These are phyloP conservation scores for Geopemphigus sp. DNA, from an alignment of 1,140 invertebrate genomes.

Conservation along the genomic window DNA sequence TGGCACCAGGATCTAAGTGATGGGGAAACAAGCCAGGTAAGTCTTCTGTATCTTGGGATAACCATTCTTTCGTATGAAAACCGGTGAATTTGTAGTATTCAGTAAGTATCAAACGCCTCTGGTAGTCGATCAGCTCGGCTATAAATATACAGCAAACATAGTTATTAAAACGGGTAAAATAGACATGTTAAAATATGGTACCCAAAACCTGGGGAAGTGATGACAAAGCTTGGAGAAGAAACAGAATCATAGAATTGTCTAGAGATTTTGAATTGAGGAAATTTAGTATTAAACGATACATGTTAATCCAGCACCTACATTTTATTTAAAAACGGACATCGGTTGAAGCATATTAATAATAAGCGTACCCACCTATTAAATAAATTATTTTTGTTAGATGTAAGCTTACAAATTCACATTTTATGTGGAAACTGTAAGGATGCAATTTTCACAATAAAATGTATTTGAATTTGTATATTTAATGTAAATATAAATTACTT, in stretches of 20 bases:
- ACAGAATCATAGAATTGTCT: background rate
- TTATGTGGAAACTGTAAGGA: constrained; percentile 45
- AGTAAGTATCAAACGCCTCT: constrained; percentile 44
- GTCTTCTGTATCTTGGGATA: constrained; percentile 48
- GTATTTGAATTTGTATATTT: constrained; percentile 36
- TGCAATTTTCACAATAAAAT: constrained; percentile 40
- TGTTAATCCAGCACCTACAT: constrained; percentile 41
- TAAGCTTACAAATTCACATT: constrained; percentile 43
- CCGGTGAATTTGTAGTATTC: constrained; percentile 50
- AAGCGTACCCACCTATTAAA: constrained; percentile 19
- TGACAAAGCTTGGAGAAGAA: constrained; percentile 25
- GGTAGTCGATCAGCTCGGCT: constrained; percentile 47
- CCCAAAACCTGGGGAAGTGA: constrained; percentile 31
- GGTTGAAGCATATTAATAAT: constrained; percentile 38
- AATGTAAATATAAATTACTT: constrained; percentile 8
- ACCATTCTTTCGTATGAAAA: constrained; percentile 45
- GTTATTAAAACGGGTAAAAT: background rate
- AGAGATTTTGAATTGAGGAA: constrained; percentile 4
- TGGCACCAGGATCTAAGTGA: constrained; percentile 49
- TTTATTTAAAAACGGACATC: constrained; percentile 31
- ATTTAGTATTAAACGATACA: constrained; percentile 3
- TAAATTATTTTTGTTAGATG: constrained; percentile 14
- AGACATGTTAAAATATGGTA: background rate
- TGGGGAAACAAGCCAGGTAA: constrained; percentile 50
- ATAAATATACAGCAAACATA: constrained; percentile 19